A percentile compares a stretch with the other conserved stretches of the same genome.
These are phyloP conservation scores for Phalacrocorax carbo DNA, from an alignment of 2,113 vertebrate species.

Conservation along the genomic window DNA sequence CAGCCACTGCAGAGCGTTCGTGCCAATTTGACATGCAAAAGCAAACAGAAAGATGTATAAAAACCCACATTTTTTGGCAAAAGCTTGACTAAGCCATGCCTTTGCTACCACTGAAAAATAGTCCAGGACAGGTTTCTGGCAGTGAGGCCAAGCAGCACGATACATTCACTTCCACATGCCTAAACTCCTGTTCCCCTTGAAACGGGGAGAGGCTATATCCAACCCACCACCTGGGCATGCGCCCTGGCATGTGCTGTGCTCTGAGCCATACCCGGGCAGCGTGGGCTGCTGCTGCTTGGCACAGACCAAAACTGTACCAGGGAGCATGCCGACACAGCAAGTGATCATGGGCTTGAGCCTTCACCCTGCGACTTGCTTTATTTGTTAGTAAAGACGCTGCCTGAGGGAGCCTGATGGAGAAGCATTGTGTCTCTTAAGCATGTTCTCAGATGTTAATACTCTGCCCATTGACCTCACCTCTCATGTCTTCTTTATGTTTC, in stretches of 20 bases:
- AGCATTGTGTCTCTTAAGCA: background rate
- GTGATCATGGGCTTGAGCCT: background rate
- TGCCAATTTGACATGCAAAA: background rate
- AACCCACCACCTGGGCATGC: background rate
- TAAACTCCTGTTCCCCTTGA: background rate
- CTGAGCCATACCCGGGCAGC: background rate
- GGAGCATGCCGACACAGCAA: background rate
- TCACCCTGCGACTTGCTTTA: background rate
- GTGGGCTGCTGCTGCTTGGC: background rate
- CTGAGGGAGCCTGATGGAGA: background rate
- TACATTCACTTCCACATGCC: background rate
- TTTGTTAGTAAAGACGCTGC: background rate
- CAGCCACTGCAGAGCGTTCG: background rate
- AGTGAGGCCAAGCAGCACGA: background rate
- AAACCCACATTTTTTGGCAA: background rate
- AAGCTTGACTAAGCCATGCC: background rate
- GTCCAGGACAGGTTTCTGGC: background rate
- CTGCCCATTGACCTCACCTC: accelerated
- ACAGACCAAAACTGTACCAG: background rate
- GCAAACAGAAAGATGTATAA: background rate
- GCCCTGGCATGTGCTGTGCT: background rate
- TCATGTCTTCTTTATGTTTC: background rate
- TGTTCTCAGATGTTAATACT: background rate
- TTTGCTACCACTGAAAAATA: background rate
- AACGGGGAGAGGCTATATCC: background rate